These are phyloP conservation scores for Ceyx erithaca DNA, from an alignment of 2,797 vertebrate species.

Conservation along the genomic window DNA sequence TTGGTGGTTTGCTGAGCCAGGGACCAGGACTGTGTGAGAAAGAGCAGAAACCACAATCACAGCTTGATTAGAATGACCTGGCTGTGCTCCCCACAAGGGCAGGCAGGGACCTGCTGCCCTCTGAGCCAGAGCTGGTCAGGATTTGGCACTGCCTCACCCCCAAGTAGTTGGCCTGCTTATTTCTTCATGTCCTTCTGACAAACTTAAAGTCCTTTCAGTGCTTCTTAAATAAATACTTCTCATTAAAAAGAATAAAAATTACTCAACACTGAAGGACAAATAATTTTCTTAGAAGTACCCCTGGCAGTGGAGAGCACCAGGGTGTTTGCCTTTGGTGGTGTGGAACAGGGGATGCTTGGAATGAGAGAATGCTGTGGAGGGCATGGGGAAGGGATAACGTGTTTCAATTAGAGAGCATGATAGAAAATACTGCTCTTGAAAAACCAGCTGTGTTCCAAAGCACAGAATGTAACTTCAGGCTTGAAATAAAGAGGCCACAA, in stretches of 20 bases:
- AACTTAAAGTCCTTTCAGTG: neutral
- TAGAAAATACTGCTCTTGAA: neutral
- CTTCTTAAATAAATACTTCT: neutral
- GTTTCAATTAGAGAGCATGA: neutral
- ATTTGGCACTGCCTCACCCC: fast-evolving
- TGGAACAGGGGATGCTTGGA: neutral
- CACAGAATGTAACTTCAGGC: neutral
- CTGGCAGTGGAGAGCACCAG: neutral
- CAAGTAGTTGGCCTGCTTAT: neutral
- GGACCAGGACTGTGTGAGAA: neutral
- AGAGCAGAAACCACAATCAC: neutral
- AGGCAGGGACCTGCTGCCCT: neutral
- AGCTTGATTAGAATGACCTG: neutral
- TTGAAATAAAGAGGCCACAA: neutral
- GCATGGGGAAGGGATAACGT: neutral
- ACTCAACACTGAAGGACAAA: neutral
- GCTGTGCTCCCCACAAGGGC: neutral
- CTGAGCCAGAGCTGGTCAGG: neutral
- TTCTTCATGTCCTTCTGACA: neutral
- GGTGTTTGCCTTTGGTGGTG: fast-evolving
- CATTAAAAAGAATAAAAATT: neutral
- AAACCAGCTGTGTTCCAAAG: neutral
- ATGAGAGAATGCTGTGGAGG: neutral
- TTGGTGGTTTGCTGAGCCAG: neutral
- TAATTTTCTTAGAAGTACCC: neutral